Evolutionary conservation across 2,113 vertebrate genomes (phyloP).

Genomic region (Trematomus loennbergii): DNA sequence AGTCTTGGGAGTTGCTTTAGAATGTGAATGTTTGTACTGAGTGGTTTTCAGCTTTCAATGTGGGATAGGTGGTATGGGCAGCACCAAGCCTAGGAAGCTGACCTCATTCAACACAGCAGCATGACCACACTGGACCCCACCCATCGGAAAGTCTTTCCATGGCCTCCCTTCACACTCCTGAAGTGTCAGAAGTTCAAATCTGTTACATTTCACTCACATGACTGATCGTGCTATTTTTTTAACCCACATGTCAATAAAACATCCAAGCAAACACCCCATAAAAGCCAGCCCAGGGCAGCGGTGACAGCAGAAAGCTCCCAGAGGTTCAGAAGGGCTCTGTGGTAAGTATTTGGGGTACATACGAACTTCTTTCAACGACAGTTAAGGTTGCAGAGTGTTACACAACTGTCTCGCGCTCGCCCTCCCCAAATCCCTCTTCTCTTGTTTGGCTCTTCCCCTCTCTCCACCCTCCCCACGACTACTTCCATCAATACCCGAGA

Average conservation of each 20-base stretch:
- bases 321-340: slow-evolving; percentile 50
- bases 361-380: slow-evolving; percentile 43
- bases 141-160: slow-evolving; percentile 37
- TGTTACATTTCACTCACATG: slow-evolving; percentile 43
- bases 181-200: slow-evolving; percentile 68
- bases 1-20: neutral
- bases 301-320: slow-evolving; percentile 50
- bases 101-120: slow-evolving; percentile 65
- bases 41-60: slow-evolving; percentile 13
- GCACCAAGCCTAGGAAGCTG: slow-evolving; percentile 13
- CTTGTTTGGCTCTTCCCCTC: slow-evolving; percentile 44
- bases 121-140: slow-evolving; percentile 39
- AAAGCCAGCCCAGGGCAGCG: slow-evolving; percentile 50
- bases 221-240: slow-evolving; percentile 25
- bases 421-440: slow-evolving; percentile 47
- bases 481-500: slow-evolving; percentile 43
- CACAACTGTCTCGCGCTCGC: slow-evolving; percentile 42
- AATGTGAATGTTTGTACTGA: slow-evolving; percentile 39
- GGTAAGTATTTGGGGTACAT: slow-evolving; percentile 41
- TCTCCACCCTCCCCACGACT: slow-evolving; percentile 3
- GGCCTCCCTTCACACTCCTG: slow-evolving; percentile 50
- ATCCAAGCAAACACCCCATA: slow-evolving; percentile 38
- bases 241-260: slow-evolving; percentile 56
- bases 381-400: slow-evolving; percentile 51
- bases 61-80: slow-evolving; percentile 15